Evolutionary conservation across 2,888 invertebrate genomes (phyloP), one percentile per base, ranked within the genome.

Genomic region (Volucella inflata): DNA sequence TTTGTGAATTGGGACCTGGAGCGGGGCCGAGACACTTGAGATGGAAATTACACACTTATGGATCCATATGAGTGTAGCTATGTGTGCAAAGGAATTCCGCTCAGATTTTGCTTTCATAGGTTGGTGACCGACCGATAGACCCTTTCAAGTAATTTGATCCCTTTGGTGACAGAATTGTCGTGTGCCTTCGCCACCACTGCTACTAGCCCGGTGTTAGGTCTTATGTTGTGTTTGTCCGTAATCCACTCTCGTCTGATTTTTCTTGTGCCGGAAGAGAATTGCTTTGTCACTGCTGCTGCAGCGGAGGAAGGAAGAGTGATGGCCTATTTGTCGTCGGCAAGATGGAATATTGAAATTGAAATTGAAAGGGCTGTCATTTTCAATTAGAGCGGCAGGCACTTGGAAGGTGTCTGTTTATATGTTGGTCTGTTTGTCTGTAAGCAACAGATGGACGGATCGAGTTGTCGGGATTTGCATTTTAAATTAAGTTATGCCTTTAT

Each of bases 301-400:
- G 57, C 2, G 51, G 21, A 81, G 38, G 75, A 75, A 81, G 38
- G 64, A 75, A 75, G 65, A 80, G 40, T 48, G 48, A 80, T 84
- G 80, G 75, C 12, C 80, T 84, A 84, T 84, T 84, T 84, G 84
- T 84, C 84, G 75, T 80, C 80, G 71, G 75, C 80, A 80, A 80
- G 75, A 67, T 71, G 67, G 83, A 57, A 79, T 72, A 78, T 78
- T 78, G 57, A 55, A 71, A 71, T 68, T 74, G 51, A 55, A 71
- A 71, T 68, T 67, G 60, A 80, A 67, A 55, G 65, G 70, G 70
- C 71, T 67, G 71, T 67, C 68, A 67, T 55, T 67, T 71, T 75
- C 80, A 55, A 75, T 84, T 77, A 67, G 68, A 84, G 6, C 30
- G 30, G 30, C 30, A 30, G 30, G 6, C 30, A 30, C 30, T 30